Conservation (phyloP, 2,888 invertebrate genomes). For the Odontothrips loti region DNA sequence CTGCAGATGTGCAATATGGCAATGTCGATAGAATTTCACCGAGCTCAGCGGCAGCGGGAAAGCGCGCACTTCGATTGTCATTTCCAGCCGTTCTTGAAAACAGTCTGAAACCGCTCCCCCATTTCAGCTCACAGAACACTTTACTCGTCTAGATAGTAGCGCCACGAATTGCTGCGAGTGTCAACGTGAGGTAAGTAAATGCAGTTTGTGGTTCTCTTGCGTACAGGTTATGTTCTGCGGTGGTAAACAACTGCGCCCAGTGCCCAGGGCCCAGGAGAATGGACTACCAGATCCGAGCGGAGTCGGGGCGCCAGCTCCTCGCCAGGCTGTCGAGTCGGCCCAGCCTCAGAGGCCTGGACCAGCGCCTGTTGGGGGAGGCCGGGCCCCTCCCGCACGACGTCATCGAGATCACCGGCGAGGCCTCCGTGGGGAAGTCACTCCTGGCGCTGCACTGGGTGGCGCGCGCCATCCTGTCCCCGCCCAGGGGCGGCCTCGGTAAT, state of each 20-base stretch:
- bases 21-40: too few relatives aligned
- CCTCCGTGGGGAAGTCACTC: slow-evolving; percentile 50
- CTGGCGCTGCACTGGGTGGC: slow-evolving; percentile 50
- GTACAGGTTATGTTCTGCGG: not conserved
- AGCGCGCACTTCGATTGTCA: too few relatives aligned
- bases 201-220: not conserved
- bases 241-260: not conserved
- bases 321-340: slow-evolving; percentile 51
- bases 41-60: too few relatives aligned
- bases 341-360: slow-evolving; percentile 50
- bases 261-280: not conserved
- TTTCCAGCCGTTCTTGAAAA: too few relatives aligned
- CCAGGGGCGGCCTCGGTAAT: not conserved
- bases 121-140: too few relatives aligned
- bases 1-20: too few relatives aligned
- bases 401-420: slow-evolving; percentile 51
- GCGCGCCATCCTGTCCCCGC: slow-evolving; percentile 48
- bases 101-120: too few relatives aligned
- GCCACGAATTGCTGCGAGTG: too few relatives aligned
- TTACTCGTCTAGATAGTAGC: too few relatives aligned
- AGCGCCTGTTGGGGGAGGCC: slow-evolving; percentile 47
- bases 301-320: slow-evolving; percentile 58
- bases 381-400: slow-evolving; percentile 47
- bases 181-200: too few relatives aligned
- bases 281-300: slow-evolving; percentile 39